phyloP scores from a whole-genome alignment of 2,797 vertebrate genomes.

The Atherinosoma microstoma region DNA sequence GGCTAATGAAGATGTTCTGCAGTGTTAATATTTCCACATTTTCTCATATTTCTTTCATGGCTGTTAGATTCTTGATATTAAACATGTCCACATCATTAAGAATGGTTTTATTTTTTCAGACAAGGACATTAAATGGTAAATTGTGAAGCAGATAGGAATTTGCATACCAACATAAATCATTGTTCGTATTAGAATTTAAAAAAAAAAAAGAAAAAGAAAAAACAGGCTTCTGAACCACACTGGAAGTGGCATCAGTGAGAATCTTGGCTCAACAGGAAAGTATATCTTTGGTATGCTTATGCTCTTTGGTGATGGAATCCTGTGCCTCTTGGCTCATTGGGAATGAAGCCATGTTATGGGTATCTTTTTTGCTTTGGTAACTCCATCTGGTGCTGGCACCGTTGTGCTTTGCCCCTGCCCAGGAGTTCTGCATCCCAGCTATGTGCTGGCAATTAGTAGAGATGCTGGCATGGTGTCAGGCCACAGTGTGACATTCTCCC shows the following conservation, averaged over 20 bases:
- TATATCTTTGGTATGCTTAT: constrained; percentile 60
- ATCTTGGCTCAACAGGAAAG: constrained; percentile 53
- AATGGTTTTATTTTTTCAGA: constrained; percentile 29
- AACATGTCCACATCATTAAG: constrained; percentile 52
- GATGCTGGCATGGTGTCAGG: constrained; percentile 73
- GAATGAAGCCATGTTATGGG: constrained; percentile 73
- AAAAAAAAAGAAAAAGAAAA: background rate
- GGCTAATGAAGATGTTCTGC: constrained; percentile 79
- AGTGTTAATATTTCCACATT: constrained; percentile 38
- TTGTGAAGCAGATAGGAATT: constrained; percentile 28
- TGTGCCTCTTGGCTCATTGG: constrained; percentile 71
- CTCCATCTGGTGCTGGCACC: constrained; percentile 80
- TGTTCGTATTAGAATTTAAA: constrained; percentile 45
- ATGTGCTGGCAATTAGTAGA: constrained; percentile 84
- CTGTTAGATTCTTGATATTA: constrained; percentile 47
- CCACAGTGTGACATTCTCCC: constrained; percentile 74
- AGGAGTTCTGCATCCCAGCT: constrained; percentile 79
- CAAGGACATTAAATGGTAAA: constrained; percentile 29
- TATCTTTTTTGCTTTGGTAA: constrained; percentile 76
- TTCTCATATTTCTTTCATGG: constrained; percentile 25
- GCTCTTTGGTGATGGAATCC: constrained; percentile 68
- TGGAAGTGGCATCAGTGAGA: constrained; percentile 43
- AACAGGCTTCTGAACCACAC: constrained; percentile 41
- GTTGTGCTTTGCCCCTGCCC: constrained; percentile 75
- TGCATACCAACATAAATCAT: constrained; percentile 28